Percentiles rank a stretch among this genome's conserved stretches.
Conservation (phyloP, 2,113 vertebrate species). For the Spea bombifrons region DNA sequence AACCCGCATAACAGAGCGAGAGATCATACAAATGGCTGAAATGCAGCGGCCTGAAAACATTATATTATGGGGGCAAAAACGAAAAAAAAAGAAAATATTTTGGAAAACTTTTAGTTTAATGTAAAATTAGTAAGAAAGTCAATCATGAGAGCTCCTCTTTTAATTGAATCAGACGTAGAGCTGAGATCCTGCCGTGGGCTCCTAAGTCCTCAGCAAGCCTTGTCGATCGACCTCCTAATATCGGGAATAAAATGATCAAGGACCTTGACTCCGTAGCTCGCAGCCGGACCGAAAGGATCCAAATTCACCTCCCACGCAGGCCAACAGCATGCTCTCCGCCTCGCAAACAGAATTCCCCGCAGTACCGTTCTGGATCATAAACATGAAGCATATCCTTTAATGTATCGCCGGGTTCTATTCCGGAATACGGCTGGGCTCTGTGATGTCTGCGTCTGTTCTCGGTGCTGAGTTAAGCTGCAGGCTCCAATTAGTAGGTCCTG, state of each 20-base stretch:
- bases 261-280: too few species aligned
- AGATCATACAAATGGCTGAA: too few species aligned
- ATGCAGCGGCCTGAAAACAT: too few species aligned
- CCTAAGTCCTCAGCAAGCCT: neutral
- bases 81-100: too few species aligned
- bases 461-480: neutral
- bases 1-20: too few species aligned
- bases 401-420: constrained; percentile 3
- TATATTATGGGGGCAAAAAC: too few species aligned
- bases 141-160: neutral
- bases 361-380: constrained; percentile 2
- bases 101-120: neutral
- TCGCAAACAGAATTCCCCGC: constrained; percentile 3
- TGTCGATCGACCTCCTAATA: neutral
- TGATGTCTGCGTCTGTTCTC: neutral
- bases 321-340: neutral
- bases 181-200: neutral
- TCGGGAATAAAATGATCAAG: too few species aligned
- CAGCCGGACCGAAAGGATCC: too few species aligned
- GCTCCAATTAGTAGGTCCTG: neutral
- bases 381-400: constrained; percentile 15
- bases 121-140: neutral
- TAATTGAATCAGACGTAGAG: neutral
- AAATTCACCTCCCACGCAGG: neutral
- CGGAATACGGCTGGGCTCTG: neutral